Percentiles rank a stretch among this genome's conserved stretches.
phyloP scores from a whole-genome alignment of 2,888 invertebrate species.

The Mantis religiosa region DNA sequence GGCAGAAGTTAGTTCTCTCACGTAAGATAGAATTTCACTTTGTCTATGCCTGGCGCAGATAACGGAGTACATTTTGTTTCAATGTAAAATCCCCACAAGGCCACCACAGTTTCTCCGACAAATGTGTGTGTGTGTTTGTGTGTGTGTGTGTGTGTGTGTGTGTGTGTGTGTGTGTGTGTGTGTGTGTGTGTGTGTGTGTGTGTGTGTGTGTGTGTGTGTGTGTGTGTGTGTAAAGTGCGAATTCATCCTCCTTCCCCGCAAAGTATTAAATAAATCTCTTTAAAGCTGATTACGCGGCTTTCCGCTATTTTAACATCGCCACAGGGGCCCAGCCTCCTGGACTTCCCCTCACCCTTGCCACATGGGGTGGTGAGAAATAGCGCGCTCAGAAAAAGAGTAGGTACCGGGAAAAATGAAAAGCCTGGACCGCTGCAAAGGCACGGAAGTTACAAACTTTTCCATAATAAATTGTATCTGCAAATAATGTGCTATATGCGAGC shows the following conservation, averaged over 20 bases:
- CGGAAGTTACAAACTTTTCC: not conserved
- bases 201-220: not conserved
- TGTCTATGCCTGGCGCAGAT: not conserved
- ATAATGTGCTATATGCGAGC: not conserved
- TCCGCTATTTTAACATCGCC: slow-evolving; percentile 27
- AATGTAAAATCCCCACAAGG: not conserved
- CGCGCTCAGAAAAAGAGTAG: slow-evolving; percentile 7
- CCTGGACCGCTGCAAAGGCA: not conserved
- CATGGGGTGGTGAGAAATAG: not conserved
- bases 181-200: not conserved
- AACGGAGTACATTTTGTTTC: not conserved
- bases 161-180: too few species aligned
- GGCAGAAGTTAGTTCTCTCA: not conserved
- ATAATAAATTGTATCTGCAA: not conserved
- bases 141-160: not conserved
- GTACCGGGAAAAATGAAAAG: slow-evolving; percentile 6
- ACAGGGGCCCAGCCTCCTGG: slow-evolving; percentile 14
- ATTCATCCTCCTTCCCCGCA: slow-evolving; percentile 26
- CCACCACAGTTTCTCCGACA: not conserved
- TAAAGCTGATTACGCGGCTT: slow-evolving; percentile 30
- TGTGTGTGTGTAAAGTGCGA: slow-evolving; percentile 8
- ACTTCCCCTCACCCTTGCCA: not conserved
- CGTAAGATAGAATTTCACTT: not conserved
- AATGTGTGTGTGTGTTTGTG: not conserved
- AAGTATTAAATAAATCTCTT: slow-evolving; percentile 31